Evolutionary conservation across 2,888 invertebrate genomes (phyloP).

Genomic region (Drosophila birchii): DNA sequence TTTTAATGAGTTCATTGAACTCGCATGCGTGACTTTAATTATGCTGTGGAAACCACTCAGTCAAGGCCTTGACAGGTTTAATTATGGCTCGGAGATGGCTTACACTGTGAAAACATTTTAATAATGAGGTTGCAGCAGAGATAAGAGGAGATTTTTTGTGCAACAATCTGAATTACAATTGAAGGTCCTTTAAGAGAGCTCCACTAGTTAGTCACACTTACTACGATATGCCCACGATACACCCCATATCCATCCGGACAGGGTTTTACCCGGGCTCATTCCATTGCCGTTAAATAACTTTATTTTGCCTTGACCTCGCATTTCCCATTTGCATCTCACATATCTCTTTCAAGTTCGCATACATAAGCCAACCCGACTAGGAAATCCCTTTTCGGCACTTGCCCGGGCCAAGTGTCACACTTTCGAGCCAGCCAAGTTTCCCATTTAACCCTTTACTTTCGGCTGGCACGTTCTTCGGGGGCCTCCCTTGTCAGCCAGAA

Average conservation of each 20-base stretch:
- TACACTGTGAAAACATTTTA: neutral
- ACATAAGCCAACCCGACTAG: conserved; percentile 15
- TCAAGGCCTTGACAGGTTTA: conserved; percentile 13
- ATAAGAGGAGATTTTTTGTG: neutral
- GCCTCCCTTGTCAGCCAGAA: conserved; percentile 40
- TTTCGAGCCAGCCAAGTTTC: conserved; percentile 20
- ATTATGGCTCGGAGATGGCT: conserved; percentile 8
- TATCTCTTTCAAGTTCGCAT: conserved; percentile 20
- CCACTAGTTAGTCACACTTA: neutral
- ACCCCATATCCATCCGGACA: neutral
- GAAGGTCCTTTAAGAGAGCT: neutral
- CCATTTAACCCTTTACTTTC: conserved; percentile 51
- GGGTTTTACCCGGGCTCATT: neutral
- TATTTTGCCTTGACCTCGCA: conserved; percentile 4
- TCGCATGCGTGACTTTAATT: conserved; percentile 54
- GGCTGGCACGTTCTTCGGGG: conserved; percentile 24
- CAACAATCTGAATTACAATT: neutral
- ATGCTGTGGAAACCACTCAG: conserved; percentile 18
- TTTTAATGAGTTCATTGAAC: conserved; percentile 71
- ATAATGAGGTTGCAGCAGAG: neutral
- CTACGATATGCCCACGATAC: conserved; percentile 3
- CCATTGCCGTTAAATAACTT: conserved; percentile 24
- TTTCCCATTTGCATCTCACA: conserved; percentile 20
- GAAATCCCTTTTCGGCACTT: conserved; percentile 28
- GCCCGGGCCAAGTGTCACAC: conserved; percentile 36